Evolutionary conservation across 2,888 invertebrate genomes (phyloP).

Genomic region (Megaustenia siamemsis): DNA sequence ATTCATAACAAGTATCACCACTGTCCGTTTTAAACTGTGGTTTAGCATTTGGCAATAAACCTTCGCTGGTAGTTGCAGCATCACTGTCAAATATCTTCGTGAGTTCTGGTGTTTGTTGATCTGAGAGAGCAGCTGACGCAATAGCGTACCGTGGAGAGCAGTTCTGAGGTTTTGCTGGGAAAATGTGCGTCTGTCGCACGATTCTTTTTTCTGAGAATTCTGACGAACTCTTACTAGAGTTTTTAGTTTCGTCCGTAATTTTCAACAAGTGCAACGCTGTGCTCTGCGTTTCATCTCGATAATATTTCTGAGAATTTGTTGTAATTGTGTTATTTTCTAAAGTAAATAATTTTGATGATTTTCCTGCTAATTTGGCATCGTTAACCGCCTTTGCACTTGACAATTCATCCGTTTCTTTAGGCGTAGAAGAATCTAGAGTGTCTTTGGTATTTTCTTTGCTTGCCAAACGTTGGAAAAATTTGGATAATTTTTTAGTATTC

Average conservation of each 20-base stretch:
- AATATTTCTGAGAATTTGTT: neutral
- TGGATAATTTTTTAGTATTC: constrained; percentile 46
- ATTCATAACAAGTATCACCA: constrained; percentile 61
- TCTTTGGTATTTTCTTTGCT: constrained; percentile 29
- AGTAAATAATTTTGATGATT: neutral
- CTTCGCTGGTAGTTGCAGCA: neutral
- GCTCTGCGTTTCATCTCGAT: neutral
- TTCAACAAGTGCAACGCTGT: neutral
- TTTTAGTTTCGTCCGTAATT: neutral
- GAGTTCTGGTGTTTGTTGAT: neutral
- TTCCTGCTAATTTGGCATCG: neutral
- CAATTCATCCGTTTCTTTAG: neutral
- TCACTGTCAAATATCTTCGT: neutral
- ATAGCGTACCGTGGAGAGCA: neutral
- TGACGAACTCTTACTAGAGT: neutral
- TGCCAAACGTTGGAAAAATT: constrained; percentile 45
- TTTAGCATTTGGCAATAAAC: neutral
- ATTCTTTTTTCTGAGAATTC: neutral
- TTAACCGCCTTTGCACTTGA: neutral
- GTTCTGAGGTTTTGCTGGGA: neutral
- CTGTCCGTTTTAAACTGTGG: constrained; percentile 54
- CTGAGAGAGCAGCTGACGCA: neutral
- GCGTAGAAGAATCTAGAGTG: neutral
- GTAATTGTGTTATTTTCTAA: neutral
- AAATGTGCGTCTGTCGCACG: neutral